Conservation (phyloP, 2,113 vertebrate species). For the Rattus rattus region DNA sequence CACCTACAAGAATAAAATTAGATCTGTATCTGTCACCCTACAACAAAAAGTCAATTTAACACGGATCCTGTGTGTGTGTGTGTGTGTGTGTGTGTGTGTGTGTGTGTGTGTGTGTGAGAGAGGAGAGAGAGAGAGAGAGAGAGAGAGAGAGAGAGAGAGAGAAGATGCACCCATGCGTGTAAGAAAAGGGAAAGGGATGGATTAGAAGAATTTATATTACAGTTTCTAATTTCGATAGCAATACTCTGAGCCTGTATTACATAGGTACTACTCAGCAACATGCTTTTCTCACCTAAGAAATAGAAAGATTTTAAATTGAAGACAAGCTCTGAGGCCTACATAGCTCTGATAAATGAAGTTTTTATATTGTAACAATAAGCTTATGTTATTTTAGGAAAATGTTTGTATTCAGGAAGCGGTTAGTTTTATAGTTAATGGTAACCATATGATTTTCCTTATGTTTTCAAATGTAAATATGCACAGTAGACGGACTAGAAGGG, state of each 20-base stretch:
- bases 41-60: background rate
- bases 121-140: no score
- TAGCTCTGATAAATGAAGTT: constrained; percentile 39
- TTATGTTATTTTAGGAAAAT: constrained; percentile 55
- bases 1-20: background rate
- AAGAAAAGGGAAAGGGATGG: background rate
- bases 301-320: constrained; percentile 6
- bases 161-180: no score
- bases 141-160: no score
- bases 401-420: constrained; percentile 20
- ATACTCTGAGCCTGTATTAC: background rate
- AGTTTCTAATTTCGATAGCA: background rate
- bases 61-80: background rate
- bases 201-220: background rate
- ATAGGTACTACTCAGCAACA: background rate
- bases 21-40: background rate
- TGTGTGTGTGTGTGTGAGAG: no score
- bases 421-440: constrained; percentile 34
- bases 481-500: background rate
- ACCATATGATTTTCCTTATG: background rate
- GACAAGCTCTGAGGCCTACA: background rate
- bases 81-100: background rate
- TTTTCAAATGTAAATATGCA: constrained; percentile 54
- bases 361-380: background rate
- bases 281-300: constrained; percentile 54